phyloP scores from a whole-genome alignment of 2,888 invertebrate species.

The Escarpia spicata region DNA sequence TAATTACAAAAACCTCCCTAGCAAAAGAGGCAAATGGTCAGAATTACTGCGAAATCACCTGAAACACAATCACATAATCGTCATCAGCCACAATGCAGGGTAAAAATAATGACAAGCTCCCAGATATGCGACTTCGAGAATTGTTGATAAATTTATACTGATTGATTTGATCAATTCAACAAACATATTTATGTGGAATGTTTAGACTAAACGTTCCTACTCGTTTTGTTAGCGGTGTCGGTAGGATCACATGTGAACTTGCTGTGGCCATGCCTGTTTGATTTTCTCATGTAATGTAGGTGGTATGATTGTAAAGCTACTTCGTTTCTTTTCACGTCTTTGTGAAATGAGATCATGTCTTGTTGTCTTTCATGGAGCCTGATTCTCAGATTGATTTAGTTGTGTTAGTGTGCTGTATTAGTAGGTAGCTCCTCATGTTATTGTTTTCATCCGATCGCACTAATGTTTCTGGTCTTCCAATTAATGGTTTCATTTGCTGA shows the following conservation, averaged over 20 bases:
- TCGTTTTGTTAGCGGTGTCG: not conserved
- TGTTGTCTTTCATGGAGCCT: not conserved
- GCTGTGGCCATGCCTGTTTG: not conserved
- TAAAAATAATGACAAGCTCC: no score
- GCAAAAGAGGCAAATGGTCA: no score
- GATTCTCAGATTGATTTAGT: not conserved
- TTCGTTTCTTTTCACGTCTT: not conserved
- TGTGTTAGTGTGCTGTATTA: not conserved
- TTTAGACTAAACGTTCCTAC: not conserved
- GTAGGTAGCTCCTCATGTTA: not conserved
- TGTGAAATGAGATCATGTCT: not conserved
- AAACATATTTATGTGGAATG: not conserved
- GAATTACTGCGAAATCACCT: no score
- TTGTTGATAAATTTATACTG: not conserved
- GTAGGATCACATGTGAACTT: not conserved
- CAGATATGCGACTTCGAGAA: no score
- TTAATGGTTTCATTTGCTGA: not conserved
- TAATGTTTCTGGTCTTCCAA: not conserved
- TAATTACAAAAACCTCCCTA: no score
- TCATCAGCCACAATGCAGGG: no score
- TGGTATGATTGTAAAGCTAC: not conserved
- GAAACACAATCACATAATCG: no score
- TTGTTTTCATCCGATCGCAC: not conserved
- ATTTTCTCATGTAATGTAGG: not conserved
- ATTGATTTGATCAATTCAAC: not conserved